These are phyloP conservation scores for Xestia xanthographa DNA, from an alignment of 2,888 invertebrate species.

Conservation along the genomic window DNA sequence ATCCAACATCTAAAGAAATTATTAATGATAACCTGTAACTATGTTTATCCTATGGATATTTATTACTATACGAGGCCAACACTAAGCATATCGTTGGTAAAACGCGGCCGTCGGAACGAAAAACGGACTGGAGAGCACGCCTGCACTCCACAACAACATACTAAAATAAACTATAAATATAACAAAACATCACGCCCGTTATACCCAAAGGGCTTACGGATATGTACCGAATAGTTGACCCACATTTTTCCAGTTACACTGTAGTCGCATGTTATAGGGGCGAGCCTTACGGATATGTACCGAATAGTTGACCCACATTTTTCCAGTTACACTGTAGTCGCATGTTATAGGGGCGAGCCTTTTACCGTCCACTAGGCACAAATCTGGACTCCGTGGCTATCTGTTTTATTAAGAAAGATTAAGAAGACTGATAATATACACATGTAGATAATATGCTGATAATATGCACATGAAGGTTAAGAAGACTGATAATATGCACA, in stretches of 20 bases:
- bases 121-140: background rate
- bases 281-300: background rate
- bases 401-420: no score
- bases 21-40: background rate
- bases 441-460: no score
- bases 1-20: background rate
- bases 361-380: background rate
- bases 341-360: background rate
- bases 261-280: background rate
- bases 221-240: background rate
- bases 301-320: background rate
- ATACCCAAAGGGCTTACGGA: background rate
- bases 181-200: background rate
- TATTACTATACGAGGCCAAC: background rate
- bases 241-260: background rate
- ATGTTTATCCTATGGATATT: background rate
- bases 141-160: background rate
- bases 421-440: no score
- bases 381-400: background rate
- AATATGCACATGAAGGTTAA: no score
- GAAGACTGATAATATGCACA: background rate
- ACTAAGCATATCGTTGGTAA: background rate
- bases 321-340: background rate
- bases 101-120: slow-evolving; percentile 34
- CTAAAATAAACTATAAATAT: background rate